Evolutionary conservation across 2,797 vertebrate genomes (phyloP), one percentile per base, ranked within the genome.

Genomic region (Anguilla megastoma): DNA sequence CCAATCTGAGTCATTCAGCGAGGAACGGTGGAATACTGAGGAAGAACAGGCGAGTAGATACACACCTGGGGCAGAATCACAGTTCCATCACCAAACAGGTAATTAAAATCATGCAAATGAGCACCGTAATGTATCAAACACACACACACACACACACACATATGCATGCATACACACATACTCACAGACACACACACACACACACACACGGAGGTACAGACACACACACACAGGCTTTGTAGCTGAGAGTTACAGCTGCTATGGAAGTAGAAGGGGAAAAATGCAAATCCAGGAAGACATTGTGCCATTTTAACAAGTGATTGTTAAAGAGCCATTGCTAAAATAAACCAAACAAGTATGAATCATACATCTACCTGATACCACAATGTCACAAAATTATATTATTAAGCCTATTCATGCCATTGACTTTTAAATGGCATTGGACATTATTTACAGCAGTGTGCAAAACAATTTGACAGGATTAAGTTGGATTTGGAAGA

Each of bases 31-130:
- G 86, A 30, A 66, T 30, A 52, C 7, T 71, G 84, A 91, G 88
- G 86, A 90, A 91, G 90, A 89, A 88, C 76, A 89, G 58, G 90
- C 87, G 90, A 88, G 93, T 92, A 92, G 89, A 92, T 87, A 63
- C 90, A 90, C 94, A 95, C 93, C 94, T 93, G 92, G 92, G 92
- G 93, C 92, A 89, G 91, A 90, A 91, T 91, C 88, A 88, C 24
- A 88, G 91, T 90, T 87, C 89, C 92, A 91, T 90, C 91, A 79
- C 91, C 93, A 93, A 93, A 92, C 91, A 89, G 91, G 92, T 95
- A 95, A 95, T 95, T 95, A 94, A 90, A 94, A 94, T 95, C 94
- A 95, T 95, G 94, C 88, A 94, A 94, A 96, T 94, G 90, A 91
- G 10, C 87, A 89, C 80, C 89, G 89, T 87, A 89, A 86, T 87